Conservation (phyloP, 2,797 vertebrate genomes). For the Intellagama lesueurii region DNA sequence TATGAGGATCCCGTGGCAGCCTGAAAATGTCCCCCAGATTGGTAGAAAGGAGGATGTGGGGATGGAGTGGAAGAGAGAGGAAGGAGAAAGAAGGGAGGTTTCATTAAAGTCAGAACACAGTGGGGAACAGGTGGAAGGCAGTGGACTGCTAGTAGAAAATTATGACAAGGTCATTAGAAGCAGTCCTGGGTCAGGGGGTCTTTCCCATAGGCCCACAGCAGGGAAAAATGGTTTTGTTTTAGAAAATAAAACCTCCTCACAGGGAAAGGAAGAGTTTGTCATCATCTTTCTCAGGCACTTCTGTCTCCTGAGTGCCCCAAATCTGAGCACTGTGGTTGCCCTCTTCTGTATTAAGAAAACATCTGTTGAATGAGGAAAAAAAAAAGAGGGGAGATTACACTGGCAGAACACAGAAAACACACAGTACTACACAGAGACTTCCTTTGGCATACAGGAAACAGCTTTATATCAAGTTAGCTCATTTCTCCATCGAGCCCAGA, state of each 20-base stretch:
- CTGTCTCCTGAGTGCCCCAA: constrained; percentile 75
- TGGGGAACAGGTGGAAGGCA: constrained; percentile 50
- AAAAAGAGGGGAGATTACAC: not conserved
- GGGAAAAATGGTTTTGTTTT: constrained; percentile 30
- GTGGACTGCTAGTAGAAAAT: constrained; percentile 50
- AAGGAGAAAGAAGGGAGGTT: constrained; percentile 22
- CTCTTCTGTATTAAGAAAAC: constrained; percentile 67
- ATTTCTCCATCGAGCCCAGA: not conserved
- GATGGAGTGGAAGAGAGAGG: not conserved
- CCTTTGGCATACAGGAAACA: not conserved
- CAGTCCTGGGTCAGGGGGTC: constrained; percentile 53
- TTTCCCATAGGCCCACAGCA: constrained; percentile 63
- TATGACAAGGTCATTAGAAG: constrained; percentile 48
- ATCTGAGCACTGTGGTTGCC: constrained; percentile 68
- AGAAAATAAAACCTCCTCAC: constrained; percentile 69
- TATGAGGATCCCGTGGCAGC: constrained; percentile 53
- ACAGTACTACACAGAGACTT: not conserved
- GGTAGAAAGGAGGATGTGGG: not conserved
- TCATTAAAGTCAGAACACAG: constrained; percentile 70
- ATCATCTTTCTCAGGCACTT: constrained; percentile 76
- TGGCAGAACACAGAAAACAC: rapidly evolving
- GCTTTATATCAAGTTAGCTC: not conserved
- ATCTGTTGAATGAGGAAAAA: constrained; percentile 29
- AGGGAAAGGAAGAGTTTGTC: constrained; percentile 68
- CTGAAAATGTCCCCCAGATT: constrained; percentile 38